Percentiles rank a stretch among this genome's conserved stretches.
phyloP scores from a whole-genome alignment of 2,797 vertebrate genomes.

The Hipposideros larvatus region DNA sequence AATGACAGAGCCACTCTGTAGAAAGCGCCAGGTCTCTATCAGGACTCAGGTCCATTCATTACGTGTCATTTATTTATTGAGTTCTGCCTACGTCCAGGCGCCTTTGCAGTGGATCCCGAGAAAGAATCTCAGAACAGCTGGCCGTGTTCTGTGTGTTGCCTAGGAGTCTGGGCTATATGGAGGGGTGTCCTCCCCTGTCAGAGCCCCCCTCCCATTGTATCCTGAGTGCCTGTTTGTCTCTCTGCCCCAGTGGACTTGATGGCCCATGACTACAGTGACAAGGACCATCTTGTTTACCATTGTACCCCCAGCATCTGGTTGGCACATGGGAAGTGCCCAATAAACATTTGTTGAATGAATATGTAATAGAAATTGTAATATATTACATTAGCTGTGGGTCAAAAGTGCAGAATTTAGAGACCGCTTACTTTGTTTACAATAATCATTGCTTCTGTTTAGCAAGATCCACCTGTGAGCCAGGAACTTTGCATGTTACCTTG shows the following conservation, averaged over 20 bases:
- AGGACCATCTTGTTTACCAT: background rate
- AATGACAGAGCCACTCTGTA: slow-evolving; percentile 38
- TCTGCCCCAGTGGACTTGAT: background rate
- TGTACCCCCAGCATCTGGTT: background rate
- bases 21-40: background rate
- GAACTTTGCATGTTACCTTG: background rate
- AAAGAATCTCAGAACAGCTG: background rate
- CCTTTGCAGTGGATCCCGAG: background rate
- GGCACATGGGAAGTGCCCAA: background rate
- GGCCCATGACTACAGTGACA: background rate
- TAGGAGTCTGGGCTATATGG: background rate
- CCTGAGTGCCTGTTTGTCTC: background rate
- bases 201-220: background rate
- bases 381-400: background rate
- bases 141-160: background rate
- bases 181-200: background rate
- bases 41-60: background rate
- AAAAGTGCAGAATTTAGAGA: background rate
- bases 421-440: background rate
- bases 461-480: background rate
- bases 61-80: background rate
- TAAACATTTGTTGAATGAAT: background rate
- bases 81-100: background rate
- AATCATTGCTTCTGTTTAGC: slow-evolving; percentile 1
- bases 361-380: background rate